Conservation (phyloP, 2,113 vertebrate species). For the Psittacus erithacus region DNA sequence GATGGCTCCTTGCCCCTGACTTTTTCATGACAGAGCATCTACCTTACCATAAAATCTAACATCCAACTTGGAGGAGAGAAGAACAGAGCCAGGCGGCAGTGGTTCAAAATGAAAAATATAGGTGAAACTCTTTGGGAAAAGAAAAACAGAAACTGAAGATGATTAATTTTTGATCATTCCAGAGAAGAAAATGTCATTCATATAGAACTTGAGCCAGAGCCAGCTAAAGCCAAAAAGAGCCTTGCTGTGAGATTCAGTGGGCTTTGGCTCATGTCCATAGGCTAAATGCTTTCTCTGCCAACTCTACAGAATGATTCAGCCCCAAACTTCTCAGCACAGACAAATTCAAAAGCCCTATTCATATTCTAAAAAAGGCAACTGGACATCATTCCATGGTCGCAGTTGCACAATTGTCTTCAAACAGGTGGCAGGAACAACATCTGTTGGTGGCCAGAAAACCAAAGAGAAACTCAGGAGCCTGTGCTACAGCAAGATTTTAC, state of each 20-base stretch:
- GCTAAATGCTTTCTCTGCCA: constrained; percentile 45
- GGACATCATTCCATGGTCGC: constrained; percentile 31
- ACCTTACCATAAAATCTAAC: fast-evolving
- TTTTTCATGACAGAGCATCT: neutral
- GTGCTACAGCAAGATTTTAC: neutral
- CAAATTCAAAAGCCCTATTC: constrained; percentile 62
- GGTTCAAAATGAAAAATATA: neutral
- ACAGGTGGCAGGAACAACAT: constrained; percentile 55
- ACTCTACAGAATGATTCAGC: constrained; percentile 45
- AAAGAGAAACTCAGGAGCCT: neutral
- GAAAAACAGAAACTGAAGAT: neutral
- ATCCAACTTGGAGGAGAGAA: neutral
- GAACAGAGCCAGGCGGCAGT: neutral
- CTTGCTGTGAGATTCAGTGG: constrained; percentile 33
- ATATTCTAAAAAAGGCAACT: constrained; percentile 58
- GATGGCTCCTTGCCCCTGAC: neutral
- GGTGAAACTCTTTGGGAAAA: neutral
- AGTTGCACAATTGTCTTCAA: constrained; percentile 59
- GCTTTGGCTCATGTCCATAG: constrained; percentile 37
- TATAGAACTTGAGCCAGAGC: neutral
- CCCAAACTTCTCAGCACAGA: constrained; percentile 29
- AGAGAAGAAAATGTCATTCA: neutral
- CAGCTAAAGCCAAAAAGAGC: neutral
- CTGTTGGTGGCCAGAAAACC: neutral
- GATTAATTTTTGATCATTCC: neutral